These are phyloP conservation scores for Tachina lurida DNA, from an alignment of 2,888 invertebrate genomes.

Conservation along the genomic window DNA sequence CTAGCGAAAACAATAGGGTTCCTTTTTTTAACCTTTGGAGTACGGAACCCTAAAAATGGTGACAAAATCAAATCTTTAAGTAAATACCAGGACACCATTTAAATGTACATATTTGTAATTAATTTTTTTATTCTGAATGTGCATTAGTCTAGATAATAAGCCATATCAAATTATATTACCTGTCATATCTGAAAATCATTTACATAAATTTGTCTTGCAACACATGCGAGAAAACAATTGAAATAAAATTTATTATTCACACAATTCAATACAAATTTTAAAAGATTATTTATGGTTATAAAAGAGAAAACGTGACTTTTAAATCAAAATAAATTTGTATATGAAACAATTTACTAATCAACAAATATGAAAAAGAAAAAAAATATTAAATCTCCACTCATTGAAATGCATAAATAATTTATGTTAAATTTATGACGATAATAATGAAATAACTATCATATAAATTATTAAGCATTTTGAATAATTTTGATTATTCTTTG, in stretches of 20 bases:
- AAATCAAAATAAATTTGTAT: slow-evolving; percentile 18
- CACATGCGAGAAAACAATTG: background rate
- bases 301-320: slow-evolving; percentile 47
- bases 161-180: background rate
- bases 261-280: slow-evolving; percentile 3
- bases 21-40: no score
- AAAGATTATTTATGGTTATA: slow-evolving; percentile 20
- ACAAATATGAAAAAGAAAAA: background rate
- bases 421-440: slow-evolving; percentile 1
- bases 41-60: no score
- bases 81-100: no score
- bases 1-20: no score
- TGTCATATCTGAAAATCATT: slow-evolving; percentile 12
- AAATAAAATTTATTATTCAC: slow-evolving; percentile 47
- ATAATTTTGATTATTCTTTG: background rate
- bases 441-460: slow-evolving; percentile 3
- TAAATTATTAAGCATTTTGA: slow-evolving; percentile 4
- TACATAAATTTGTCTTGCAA: slow-evolving; percentile 7
- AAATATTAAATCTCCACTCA: background rate
- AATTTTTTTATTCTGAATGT: background rate
- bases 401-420: slow-evolving; percentile 26
- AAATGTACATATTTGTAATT: no score
- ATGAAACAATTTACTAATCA: slow-evolving; percentile 15
- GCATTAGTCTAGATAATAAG: background rate
- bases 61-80: no score